Evolutionary conservation across 1,140 invertebrate species (phyloP).

Genomic region (Drosophila teissieri): DNA sequence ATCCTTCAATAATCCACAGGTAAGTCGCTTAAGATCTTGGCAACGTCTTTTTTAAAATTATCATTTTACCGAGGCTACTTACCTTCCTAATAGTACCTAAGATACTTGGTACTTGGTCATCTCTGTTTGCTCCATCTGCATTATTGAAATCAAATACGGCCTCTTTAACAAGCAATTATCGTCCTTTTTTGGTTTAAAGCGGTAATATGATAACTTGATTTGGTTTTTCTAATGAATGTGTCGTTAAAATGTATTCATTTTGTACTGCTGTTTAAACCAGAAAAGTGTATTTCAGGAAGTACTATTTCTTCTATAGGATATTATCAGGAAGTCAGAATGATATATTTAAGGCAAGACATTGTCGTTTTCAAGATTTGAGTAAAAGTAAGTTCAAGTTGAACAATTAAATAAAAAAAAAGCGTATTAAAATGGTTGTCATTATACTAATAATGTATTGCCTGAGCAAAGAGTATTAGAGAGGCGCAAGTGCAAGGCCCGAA

Average conservation of each 20-base stretch:
- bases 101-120: constrained; percentile 22
- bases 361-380: no score
- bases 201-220: no score
- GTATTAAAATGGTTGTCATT: no score
- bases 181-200: neutral
- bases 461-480: neutral
- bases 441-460: neutral
- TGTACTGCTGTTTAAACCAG: no score
- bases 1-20: constrained; percentile 27
- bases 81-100: constrained; percentile 2
- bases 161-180: neutral
- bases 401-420: no score
- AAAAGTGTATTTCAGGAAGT: no score
- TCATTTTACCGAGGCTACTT: constrained; percentile 12
- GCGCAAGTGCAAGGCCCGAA: neutral
- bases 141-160: constrained; percentile 18
- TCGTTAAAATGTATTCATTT: no score
- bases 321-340: no score
- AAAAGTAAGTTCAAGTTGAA: no score
- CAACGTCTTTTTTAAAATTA: constrained; percentile 52
- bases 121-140: constrained; percentile 13
- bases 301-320: no score
- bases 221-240: no score
- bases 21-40: constrained; percentile 62
- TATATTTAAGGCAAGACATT: no score